Percentiles rank a stretch among this genome's conserved stretches.
These are phyloP conservation scores for Phymanthus crucifer DNA, from an alignment of 92 coral and sea anemone species.

Conservation along the genomic window DNA sequence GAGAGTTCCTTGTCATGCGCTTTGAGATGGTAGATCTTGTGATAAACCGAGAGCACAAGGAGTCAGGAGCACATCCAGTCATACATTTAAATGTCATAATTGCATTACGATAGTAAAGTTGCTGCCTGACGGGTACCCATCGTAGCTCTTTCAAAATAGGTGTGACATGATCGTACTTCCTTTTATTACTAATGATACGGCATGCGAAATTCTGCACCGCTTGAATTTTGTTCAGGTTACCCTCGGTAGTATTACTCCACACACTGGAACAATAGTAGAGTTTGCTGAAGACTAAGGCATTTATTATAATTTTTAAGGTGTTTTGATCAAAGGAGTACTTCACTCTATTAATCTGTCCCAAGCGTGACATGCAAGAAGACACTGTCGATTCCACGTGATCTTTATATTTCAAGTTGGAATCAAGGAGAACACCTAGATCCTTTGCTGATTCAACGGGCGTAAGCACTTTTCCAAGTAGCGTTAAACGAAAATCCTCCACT, in stretches of 20 bases:
- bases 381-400: conserved; percentile 26
- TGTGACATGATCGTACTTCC: neutral
- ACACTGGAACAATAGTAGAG: neutral
- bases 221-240: neutral
- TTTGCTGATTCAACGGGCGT: conserved; percentile 5
- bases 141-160: conserved; percentile 6
- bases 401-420: neutral
- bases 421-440: neutral
- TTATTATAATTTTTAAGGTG: neutral
- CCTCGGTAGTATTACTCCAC: neutral
- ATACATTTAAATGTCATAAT: conserved; percentile 36
- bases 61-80: neutral
- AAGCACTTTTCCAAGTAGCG: neutral
- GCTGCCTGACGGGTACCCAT: conserved; percentile 24
- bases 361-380: neutral
- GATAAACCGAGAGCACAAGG: neutral
- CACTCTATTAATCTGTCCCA: too few species aligned
- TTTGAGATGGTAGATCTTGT: neutral
- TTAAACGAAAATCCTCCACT: too few species aligned
- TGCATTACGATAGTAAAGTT: too few species aligned
- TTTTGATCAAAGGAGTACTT: neutral
- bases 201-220: too few species aligned
- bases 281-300: neutral
- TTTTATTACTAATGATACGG: neutral
- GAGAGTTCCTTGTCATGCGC: neutral